These are phyloP conservation scores for mouse (Mus musculus) DNA, from an alignment of 2,113 vertebrate species.

Conservation along the genomic window GRCm39 chr1:123314501-123315000, in stretches of 20 bases:
- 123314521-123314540: not conserved
- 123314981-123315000: not conserved
- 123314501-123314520: not conserved
- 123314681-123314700: not conserved
- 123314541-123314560: not conserved
- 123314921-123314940: not conserved
- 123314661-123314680: not conserved
- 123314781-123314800: not conserved
- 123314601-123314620: not conserved
- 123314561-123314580: not conserved
- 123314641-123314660: not conserved
- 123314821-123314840: not conserved
- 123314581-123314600: not conserved
- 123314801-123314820: not conserved
- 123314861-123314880: not conserved
- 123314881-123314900: not conserved
- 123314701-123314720: not conserved
- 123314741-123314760: not conserved
- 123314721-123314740: not conserved
- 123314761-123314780: not conserved
- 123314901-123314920: not conserved
- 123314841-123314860: not conserved
- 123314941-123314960: too few relatives aligned
- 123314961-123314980: not conserved
- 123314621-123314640: not conserved